A percentile compares a stretch with the other conserved stretches of the same genome.
phyloP scores from a whole-genome alignment of 2,888 invertebrate genomes.

The Charanyca ferruginea region DNA sequence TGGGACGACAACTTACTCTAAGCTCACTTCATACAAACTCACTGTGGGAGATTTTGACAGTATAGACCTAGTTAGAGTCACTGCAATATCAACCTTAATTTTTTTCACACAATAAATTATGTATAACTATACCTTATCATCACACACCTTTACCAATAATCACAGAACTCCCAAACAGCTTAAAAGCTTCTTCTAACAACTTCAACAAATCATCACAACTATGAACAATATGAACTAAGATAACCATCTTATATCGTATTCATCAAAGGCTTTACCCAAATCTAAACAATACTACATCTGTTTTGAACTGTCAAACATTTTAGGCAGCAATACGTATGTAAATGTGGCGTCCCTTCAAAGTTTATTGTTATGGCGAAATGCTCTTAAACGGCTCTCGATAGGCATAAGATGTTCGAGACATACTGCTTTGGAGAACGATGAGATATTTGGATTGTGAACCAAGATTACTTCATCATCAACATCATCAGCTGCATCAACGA shows the following conservation, averaged over 20 bases:
- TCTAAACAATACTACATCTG: slow-evolving; percentile 73
- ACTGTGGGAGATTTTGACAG: no score
- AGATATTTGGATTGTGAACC: slow-evolving; percentile 2
- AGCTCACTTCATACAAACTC: no score
- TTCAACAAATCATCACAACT: slow-evolving; percentile 62
- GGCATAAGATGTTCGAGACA: slow-evolving; percentile 78
- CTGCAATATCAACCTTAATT: background rate
- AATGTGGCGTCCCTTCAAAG: slow-evolving; percentile 80
- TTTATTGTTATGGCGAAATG: slow-evolving; percentile 89
- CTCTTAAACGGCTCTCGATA: slow-evolving; percentile 81
- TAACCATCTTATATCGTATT: slow-evolving; percentile 64
- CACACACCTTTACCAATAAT: slow-evolving; percentile 28
- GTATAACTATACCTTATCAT: slow-evolving; percentile 17
- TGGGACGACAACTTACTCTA: no score
- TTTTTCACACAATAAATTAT: slow-evolving; percentile 1
- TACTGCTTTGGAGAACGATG: slow-evolving; percentile 52
- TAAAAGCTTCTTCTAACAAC: slow-evolving; percentile 49
- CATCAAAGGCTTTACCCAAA: slow-evolving; percentile 73
- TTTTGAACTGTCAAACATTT: slow-evolving; percentile 88
- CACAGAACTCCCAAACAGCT: slow-evolving; percentile 29
- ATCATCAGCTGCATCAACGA: background rate
- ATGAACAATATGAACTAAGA: slow-evolving; percentile 59
- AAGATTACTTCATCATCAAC: background rate
- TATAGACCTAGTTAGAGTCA: background rate
- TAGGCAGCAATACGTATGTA: slow-evolving; percentile 84